Base-by-base conservation (phyloP, 2,797 vertebrate species). In the Decapterus maruadsi region DNA sequence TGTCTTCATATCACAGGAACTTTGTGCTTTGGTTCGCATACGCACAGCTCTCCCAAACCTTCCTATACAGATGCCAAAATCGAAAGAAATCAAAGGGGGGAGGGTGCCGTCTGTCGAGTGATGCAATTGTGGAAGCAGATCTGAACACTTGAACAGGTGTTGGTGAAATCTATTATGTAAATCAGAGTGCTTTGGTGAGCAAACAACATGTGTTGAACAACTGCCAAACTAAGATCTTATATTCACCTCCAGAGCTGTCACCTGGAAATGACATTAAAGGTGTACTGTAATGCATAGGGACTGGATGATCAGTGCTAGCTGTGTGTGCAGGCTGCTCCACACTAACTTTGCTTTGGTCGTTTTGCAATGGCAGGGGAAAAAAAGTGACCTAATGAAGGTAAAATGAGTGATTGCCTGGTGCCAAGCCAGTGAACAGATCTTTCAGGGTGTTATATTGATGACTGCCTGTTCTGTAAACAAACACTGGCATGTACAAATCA, bases 141-240 rank as follows among this genome's bases (percentile, higher is more conserved):
- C 59, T 53, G 56, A 78, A 81, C 57, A 75, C 61, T 56, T 81
- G 81, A 89, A 87, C 89, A 91, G 87, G 81, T 90, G 89, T 90
- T 85, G 56, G 70, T 72, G 78, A 87, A 87, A 77, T 68, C 29
- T 75, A 67, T 72, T 77, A 78, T 90, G 77, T 72, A 83, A 84
- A 90, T 88, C 50, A 74, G 55, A 80, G 71, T 57, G 51, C 45
- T 78, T 48, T 64, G 69, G 61, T 73, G 74, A 81, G 40, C 73
- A 72, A 82, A 82, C 78, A 78, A 68, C 79, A 85, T 80, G 75
- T 83, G 82, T 46, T 80, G 75, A 81, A 64, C 31, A 59, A 10
- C 53, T 81, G 73, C 69, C 78, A 84, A 43, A 55, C 79, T 56
- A 65, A 56, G 53, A 72, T 70, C 46, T 80, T 48, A 40, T 57